Conservation (phyloP, 2,888 invertebrate species). For the Aphodius granarius region DNA sequence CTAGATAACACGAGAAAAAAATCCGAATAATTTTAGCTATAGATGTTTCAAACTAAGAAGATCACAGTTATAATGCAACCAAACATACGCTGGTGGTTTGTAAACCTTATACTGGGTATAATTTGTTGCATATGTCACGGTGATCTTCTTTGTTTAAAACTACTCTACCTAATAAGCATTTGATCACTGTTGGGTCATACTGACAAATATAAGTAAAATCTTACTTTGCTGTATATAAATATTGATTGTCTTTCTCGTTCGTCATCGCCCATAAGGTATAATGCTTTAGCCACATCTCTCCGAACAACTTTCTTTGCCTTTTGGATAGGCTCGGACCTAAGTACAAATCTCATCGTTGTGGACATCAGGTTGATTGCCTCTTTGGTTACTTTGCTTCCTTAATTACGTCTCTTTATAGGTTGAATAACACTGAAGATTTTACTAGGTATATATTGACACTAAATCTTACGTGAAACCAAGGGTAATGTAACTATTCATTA, state of each 20-base stretch:
- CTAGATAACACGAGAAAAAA: conserved; percentile 45
- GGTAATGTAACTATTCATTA: not conserved
- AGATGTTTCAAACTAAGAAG: too few species aligned
- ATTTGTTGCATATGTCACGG: too few species aligned
- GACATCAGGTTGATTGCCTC: not conserved
- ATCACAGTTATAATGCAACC: too few species aligned
- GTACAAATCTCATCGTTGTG: not conserved
- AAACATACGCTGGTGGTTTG: too few species aligned
- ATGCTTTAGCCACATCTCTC: conserved; percentile 53
- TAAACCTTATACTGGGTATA: too few species aligned
- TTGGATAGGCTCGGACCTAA: conserved; percentile 15
- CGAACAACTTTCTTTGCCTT: conserved; percentile 56
- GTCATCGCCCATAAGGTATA: conserved; percentile 51
- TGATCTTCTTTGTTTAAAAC: too few species aligned
- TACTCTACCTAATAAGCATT: too few species aligned
- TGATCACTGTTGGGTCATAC: not conserved
- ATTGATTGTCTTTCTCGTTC: conserved; percentile 57
- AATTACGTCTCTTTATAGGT: not conserved
- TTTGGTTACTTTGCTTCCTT: too few species aligned
- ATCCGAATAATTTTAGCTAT: too few species aligned
- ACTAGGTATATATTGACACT: too few species aligned
- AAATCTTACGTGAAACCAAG: not conserved
- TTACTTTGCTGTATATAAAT: conserved; percentile 57
- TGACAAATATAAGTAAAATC: conserved; percentile 10
- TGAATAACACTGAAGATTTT: not conserved